A percentile compares a stretch with the other conserved stretches of the same genome.
Conservation (phyloP, 2,888 invertebrate genomes). For the Ryuthela nishihirai region DNA sequence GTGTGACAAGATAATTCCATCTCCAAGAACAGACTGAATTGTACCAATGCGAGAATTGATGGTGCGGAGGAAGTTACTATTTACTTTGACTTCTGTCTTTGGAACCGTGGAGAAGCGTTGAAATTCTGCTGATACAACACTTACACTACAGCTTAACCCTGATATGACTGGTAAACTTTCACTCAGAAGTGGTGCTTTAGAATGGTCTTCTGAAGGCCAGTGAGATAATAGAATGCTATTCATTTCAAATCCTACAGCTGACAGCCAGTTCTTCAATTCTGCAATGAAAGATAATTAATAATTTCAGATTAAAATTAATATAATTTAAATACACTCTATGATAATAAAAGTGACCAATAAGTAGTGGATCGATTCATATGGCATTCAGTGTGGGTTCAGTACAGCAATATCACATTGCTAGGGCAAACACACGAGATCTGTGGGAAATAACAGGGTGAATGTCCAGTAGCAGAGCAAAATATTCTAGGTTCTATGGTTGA, state of each 20-base stretch:
- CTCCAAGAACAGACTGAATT: conserved; percentile 59
- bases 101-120: conserved; percentile 41
- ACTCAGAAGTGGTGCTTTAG: conserved; percentile 12
- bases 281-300: conserved; percentile 6
- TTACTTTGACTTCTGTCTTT: conserved; percentile 40
- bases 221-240: conserved; percentile 28
- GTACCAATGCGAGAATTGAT: conserved; percentile 39
- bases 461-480: too few species aligned
- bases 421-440: too few species aligned
- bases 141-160: conserved; percentile 42
- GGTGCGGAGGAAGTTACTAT: conserved; percentile 28
- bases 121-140: conserved; percentile 39
- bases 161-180: conserved; percentile 42
- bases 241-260: conserved; percentile 39
- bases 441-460: too few species aligned
- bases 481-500: too few species aligned
- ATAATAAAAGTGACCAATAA: too few species aligned
- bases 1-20: conserved; percentile 74
- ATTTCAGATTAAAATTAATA: too few species aligned
- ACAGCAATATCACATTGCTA: too few species aligned
- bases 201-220: conserved; percentile 14
- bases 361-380: too few species aligned
- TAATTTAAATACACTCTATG: too few species aligned
- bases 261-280: conserved; percentile 40
- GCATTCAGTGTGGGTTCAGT: too few species aligned